Conservation (phyloP, 92 coral and sea anemone species). For the Porites divaricata region DNA sequence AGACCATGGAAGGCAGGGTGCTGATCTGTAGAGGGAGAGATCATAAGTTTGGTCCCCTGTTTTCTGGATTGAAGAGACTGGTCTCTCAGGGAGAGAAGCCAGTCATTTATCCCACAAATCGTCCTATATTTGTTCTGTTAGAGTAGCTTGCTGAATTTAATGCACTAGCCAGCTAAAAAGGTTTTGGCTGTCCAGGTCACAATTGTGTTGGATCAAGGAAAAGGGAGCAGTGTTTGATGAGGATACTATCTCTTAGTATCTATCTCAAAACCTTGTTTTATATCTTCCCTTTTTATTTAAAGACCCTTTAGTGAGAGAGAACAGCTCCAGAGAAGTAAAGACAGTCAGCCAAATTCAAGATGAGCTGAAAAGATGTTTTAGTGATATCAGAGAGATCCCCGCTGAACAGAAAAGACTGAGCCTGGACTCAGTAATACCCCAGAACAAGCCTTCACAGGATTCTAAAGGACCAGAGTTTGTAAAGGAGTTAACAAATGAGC, state of each 20-base stretch:
- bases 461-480: background rate
- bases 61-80: no score
- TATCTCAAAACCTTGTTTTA: background rate
- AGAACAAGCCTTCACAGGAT: background rate
- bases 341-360: conserved; percentile 33
- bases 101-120: no score
- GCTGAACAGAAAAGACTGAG: conserved; percentile 7
- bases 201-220: no score
- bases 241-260: background rate
- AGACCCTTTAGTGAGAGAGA: background rate
- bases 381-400: conserved; percentile 12
- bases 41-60: no score
- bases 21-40: no score
- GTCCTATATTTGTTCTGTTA: no score
- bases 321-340: conserved; percentile 1
- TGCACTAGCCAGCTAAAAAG: no score
- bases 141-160: no score
- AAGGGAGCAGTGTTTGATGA: no score
- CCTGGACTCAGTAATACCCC: conserved; percentile 5
- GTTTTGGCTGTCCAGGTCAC: no score
- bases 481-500: conserved; percentile 15
- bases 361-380: conserved; percentile 32
- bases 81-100: no score
- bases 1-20: background rate
- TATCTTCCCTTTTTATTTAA: background rate